Conservation (phyloP, 2,113 vertebrate species). For the Chaenocephalus aceratus region DNA sequence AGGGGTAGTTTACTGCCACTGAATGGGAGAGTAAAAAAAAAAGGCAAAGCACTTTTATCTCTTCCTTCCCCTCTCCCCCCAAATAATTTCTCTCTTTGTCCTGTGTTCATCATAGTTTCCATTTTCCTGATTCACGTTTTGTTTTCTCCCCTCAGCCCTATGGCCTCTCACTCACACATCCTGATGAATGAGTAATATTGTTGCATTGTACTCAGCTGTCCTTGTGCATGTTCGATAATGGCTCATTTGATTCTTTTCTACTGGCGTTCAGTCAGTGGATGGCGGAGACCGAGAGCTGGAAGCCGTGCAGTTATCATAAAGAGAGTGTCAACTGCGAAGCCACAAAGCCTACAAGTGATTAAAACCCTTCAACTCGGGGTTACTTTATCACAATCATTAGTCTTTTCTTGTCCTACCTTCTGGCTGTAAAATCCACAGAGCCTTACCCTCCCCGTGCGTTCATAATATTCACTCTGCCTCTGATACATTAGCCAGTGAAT, state of each 20-base stretch:
- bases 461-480: slow-evolving; percentile 81
- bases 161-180: slow-evolving; percentile 39
- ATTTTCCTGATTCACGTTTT: slow-evolving; percentile 44
- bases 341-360: slow-evolving; percentile 82
- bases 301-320: slow-evolving; percentile 74
- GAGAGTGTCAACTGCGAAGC: slow-evolving; percentile 73
- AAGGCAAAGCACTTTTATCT: slow-evolving; percentile 30
- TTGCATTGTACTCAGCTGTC: slow-evolving; percentile 61
- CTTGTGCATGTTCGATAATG: slow-evolving; percentile 68
- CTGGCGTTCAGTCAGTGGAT: slow-evolving; percentile 34
- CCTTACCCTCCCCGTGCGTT: slow-evolving; percentile 67
- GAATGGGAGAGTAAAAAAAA: background rate
- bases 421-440: slow-evolving; percentile 79
- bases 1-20: background rate
- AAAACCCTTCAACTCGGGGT: slow-evolving; percentile 81
- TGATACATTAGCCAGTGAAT: slow-evolving; percentile 83
- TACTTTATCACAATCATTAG: slow-evolving; percentile 81
- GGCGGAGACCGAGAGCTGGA: slow-evolving; percentile 57
- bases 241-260: slow-evolving; percentile 67
- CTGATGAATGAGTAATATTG: slow-evolving; percentile 65
- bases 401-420: slow-evolving; percentile 78
- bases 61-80: background rate
- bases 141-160: slow-evolving; percentile 33
- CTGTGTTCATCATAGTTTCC: slow-evolving; percentile 47
- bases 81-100: slow-evolving; percentile 58